phyloP scores from a whole-genome alignment of 2,797 vertebrate species.

The Sphenodon punctatus region DNA sequence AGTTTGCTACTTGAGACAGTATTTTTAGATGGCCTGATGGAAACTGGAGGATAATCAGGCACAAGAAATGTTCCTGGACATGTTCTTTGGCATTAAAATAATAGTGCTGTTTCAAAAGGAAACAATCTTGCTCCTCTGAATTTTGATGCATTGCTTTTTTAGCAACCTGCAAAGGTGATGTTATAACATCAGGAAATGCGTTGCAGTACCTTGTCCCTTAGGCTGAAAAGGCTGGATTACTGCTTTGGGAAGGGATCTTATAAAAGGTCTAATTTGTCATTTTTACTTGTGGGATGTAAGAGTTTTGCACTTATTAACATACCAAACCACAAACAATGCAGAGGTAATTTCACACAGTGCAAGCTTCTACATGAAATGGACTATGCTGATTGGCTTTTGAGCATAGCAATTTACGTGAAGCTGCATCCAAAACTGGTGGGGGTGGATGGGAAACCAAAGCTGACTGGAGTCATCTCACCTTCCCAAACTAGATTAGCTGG shows the following conservation, averaged over 20 bases:
- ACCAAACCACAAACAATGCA: constrained; percentile 43
- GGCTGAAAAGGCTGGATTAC: neutral
- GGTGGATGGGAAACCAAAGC: neutral
- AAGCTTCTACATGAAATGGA: neutral
- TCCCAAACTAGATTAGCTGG: neutral
- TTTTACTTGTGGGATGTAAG: constrained; percentile 24
- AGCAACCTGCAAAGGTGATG: neutral
- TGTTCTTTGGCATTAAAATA: neutral
- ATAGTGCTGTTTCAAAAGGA: constrained; percentile 15
- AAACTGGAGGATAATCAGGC: neutral
- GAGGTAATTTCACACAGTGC: neutral
- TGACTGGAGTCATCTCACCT: neutral
- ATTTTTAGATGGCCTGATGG: neutral
- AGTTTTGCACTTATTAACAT: constrained; percentile 15
- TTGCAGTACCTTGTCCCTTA: neutral
- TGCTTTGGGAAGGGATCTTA: neutral
- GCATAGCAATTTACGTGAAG: neutral
- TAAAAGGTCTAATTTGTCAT: constrained; percentile 7
- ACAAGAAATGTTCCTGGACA: neutral
- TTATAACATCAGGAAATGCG: neutral
- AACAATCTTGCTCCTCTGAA: neutral
- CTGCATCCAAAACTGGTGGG: neutral
- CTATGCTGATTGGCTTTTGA: neutral
- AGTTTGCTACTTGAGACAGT: accelerated
- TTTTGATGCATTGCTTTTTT: neutral